Evolutionary conservation across 2,888 invertebrate species (phyloP).

Genomic region (Magallana nippona): DNA sequence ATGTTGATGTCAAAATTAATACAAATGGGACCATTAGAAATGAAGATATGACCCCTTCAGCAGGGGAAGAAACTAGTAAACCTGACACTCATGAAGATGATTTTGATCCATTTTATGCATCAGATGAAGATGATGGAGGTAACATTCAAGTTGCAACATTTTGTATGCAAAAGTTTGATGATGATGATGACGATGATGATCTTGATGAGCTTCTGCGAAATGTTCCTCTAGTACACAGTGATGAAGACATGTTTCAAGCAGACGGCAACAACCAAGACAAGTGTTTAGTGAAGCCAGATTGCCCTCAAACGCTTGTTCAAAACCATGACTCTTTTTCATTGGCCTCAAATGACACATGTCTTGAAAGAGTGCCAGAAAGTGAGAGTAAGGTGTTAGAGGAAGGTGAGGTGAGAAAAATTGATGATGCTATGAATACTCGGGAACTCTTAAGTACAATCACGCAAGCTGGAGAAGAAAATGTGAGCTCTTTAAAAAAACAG

Average conservation of each 20-base stretch:
- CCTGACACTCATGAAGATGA: not conserved
- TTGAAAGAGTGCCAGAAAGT: too few relatives aligned
- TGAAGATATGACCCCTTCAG: not conserved
- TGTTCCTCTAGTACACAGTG: not conserved
- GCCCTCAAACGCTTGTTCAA: not conserved
- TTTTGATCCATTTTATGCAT: not conserved
- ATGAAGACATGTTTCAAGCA: not conserved
- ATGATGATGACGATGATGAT: constrained; percentile 24
- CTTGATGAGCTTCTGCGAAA: not conserved
- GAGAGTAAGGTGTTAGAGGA: too few relatives aligned
- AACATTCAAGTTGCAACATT: constrained; percentile 11
- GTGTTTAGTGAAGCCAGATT: not conserved
- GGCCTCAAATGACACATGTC: not conserved
- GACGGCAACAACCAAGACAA: not conserved
- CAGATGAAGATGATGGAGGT: not conserved
- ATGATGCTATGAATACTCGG: not conserved
- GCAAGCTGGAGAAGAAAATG: not conserved
- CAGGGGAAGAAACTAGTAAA: not conserved
- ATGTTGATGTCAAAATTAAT: not conserved
- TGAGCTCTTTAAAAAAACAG: not conserved
- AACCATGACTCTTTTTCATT: not conserved
- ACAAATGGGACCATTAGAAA: not conserved
- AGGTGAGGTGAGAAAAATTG: not conserved
- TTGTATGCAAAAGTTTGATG: constrained; percentile 22
- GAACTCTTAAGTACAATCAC: not conserved